A percentile compares a stretch with the other conserved stretches of the same genome.
Conservation (phyloP, 2,797 vertebrate genomes). For the Craterocephalus amniculus region DNA sequence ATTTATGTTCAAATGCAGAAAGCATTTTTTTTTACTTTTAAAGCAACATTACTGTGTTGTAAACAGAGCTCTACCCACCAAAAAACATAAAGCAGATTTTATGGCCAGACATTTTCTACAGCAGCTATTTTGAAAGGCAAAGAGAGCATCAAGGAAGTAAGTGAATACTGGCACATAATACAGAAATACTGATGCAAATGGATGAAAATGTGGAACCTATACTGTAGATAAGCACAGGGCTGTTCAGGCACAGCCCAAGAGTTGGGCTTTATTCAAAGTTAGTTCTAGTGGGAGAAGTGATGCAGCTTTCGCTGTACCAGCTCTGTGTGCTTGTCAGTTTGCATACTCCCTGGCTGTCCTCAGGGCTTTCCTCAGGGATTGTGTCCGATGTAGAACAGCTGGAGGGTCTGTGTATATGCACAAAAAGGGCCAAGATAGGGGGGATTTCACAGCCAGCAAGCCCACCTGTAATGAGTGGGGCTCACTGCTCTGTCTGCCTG, state of each 20-base stretch:
- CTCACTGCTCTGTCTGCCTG: slow-evolving; percentile 24
- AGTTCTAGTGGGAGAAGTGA: not conserved
- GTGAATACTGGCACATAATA: not conserved
- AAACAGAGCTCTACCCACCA: not conserved
- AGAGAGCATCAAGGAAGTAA: not conserved
- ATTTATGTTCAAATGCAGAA: slow-evolving; percentile 12
- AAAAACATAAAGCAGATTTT: slow-evolving; percentile 3
- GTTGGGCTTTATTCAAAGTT: not conserved
- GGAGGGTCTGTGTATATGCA: slow-evolving; percentile 11
- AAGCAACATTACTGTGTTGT: not conserved
- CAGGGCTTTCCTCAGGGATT: not conserved
- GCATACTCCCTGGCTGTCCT: slow-evolving; percentile 13
- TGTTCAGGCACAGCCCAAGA: not conserved
- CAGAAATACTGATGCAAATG: not conserved
- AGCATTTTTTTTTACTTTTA: not conserved
- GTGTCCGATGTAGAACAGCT: slow-evolving; percentile 6
- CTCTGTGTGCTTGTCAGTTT: slow-evolving; percentile 3
- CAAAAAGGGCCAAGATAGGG: slow-evolving; percentile 21
- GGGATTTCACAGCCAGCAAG: slow-evolving; percentile 31
- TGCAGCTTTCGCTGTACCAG: not conserved
- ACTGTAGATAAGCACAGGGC: not conserved
- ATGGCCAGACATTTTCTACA: not conserved
- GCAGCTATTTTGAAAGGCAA: not conserved
- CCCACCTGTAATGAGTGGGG: slow-evolving; percentile 28
- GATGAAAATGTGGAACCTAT: not conserved